phyloP scores from a whole-genome alignment of 37 sponge, comb jelly and placozoan species.

The Haliclona indistincta region DNA sequence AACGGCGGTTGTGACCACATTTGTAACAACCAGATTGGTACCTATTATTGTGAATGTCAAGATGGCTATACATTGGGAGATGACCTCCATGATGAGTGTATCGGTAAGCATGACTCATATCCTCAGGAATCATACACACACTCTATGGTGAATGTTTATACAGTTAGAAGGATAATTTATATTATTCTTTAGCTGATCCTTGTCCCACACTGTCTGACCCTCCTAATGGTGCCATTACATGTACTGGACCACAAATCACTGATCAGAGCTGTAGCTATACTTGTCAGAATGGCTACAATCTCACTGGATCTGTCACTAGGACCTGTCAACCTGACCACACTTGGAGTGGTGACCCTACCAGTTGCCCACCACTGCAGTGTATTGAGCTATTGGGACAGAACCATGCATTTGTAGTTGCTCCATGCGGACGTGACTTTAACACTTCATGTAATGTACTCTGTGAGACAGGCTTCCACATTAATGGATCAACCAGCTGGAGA shows the following conservation, averaged over 20 bases:
- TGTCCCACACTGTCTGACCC: constrained; percentile 23
- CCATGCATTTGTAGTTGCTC: no score
- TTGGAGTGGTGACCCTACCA: constrained; percentile 11
- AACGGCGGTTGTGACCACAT: constrained; percentile 14
- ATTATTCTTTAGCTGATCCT: constrained; percentile 27
- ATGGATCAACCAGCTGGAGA: no score
- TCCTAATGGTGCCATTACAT: constrained; percentile 22
- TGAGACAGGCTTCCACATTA: no score
- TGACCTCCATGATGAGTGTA: neutral
- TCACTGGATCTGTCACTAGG: constrained; percentile 2
- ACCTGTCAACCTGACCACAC: constrained; percentile 20
- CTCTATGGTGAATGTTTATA: no score
- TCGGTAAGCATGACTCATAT: no score
- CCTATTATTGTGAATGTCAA: constrained; percentile 4
- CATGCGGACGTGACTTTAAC: no score
- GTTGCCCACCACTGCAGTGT: no score
- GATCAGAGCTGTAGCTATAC: constrained; percentile 29
- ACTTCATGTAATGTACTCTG: no score
- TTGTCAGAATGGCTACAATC: constrained; percentile 23
- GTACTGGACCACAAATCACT: constrained; percentile 43
- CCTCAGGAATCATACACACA: no score
- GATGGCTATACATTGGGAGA: constrained; percentile 7
- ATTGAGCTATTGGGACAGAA: no score
- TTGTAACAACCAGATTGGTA: constrained; percentile 7
- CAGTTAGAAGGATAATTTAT: no score